Conservation (phyloP, 2,888 invertebrate species). For the Clitarchus hookeri region DNA sequence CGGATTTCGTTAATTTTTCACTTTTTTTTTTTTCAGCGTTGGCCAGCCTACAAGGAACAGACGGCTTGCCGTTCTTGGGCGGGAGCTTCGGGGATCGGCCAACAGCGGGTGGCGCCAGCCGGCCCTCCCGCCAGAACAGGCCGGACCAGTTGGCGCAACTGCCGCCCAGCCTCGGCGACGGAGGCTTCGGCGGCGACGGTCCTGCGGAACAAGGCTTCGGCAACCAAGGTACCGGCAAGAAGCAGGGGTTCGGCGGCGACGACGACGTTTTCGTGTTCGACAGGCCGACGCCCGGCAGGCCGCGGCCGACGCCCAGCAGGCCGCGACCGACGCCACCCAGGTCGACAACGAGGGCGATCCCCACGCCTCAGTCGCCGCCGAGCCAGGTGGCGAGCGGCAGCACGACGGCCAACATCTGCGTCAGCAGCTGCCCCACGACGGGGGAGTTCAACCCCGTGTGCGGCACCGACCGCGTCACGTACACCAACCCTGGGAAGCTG, state of each 20-base stretch:
- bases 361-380: not conserved
- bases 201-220: not conserved
- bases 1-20: too few relatives aligned
- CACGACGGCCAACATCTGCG: constrained; percentile 25
- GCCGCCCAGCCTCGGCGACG: not conserved
- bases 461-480: constrained; percentile 37
- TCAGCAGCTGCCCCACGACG: constrained; percentile 38
- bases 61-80: not conserved
- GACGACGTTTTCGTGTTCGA: constrained; percentile 21
- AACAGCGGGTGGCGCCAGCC: too few relatives aligned
- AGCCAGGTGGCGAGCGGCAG: constrained; percentile 1
- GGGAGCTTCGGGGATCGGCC: not conserved
- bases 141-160: not conserved
- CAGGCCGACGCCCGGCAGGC: not conserved
- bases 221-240: not conserved
- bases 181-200: not conserved
- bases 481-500: constrained; percentile 40
- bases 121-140: not conserved
- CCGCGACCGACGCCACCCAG: constrained; percentile 6
- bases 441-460: constrained; percentile 42
- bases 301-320: not conserved
- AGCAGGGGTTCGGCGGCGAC: not conserved
- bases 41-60: not conserved
- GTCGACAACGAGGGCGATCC: not conserved
- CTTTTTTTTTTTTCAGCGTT: not conserved